Base-by-base conservation (phyloP, 2,888 invertebrate species). In the Polyommatus icarus region DNA sequence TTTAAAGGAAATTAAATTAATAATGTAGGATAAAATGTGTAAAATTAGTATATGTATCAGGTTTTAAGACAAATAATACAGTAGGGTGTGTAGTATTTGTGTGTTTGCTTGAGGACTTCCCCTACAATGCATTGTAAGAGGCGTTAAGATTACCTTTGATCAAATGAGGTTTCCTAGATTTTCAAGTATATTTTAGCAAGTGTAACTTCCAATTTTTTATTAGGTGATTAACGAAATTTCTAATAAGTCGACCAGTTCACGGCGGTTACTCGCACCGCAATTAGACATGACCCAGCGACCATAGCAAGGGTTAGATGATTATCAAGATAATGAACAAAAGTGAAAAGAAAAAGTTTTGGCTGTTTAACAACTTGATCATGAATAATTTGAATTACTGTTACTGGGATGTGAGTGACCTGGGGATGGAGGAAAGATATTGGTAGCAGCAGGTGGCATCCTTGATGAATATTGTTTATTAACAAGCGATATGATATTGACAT, bases 311-410 rank as follows among this genome's bases (percentile, higher is more conserved):
- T 46, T 73, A 73, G 46, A 40, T 40, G 73, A 73, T 73, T 20
- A 73, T 73, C 46, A 20, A 73, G 73, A 73, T 73, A 46, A 40
- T 5, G 46, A 46, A 32, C 67, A 67, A 73, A 73, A 73, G 73
- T 73, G 73, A 73, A 73, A 73, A 46, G 73, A 15, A 73, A 73
- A 73, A 73, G 73, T 73, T 46, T 46, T 20, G 46, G 73, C 12
- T 20, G 73, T 20, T 73, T 73, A 73, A 46, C 20, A 73, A 73
- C 20, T 40, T 46, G 46, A 46, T 46, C 72, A 73, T 73, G 72
- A 73, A 73, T 73, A 46, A 73, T 73, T 73, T 72, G 36, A 73
- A 12, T 46, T 46, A 73, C 46, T 6, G 73, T 40, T 73, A n/a
- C 3, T 40, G n/a, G 3, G 7, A 7, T 71, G 18, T 71, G 71